phyloP scores from a whole-genome alignment of 2,888 invertebrate genomes.

The Drosophila paramelanica region DNA sequence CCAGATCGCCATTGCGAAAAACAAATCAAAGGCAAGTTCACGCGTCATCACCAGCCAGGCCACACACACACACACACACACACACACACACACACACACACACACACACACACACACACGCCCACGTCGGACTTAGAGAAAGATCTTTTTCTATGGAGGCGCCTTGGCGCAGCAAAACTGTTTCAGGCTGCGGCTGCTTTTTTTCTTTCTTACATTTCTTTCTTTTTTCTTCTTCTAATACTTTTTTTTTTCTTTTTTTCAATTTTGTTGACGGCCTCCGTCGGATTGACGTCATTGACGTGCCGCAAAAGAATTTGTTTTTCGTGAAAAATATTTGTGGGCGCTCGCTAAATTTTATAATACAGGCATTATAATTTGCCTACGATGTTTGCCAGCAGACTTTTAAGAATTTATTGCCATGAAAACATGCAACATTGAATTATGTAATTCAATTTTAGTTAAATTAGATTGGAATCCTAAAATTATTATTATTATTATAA shows the following conservation, averaged over 20 bases:
- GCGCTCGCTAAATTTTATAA: constrained; percentile 55
- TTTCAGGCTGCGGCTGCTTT: constrained; percentile 20
- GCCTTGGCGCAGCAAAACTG: constrained; percentile 27
- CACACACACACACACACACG: constrained; percentile 22
- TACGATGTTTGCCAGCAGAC: constrained; percentile 25
- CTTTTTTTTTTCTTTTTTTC: constrained; percentile 23
- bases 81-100: constrained; percentile 32
- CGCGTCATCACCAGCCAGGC: constrained; percentile 70
- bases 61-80: constrained; percentile 18
- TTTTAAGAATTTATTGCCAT: not conserved
- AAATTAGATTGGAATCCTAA: too few relatives aligned
- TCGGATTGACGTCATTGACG: constrained; percentile 78
- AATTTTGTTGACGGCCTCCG: constrained; percentile 58
- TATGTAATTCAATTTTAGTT: too few relatives aligned
- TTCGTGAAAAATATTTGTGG: constrained; percentile 73
- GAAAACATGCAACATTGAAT: not conserved
- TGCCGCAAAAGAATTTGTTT: constrained; percentile 76
- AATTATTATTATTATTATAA: too few relatives aligned
- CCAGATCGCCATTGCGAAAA: constrained; percentile 50
- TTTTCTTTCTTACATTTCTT: constrained; percentile 7
- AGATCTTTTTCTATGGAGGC: constrained; percentile 1
- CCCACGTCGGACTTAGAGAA: constrained; percentile 32
- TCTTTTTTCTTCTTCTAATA: not conserved
- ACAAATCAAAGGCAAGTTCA: constrained; percentile 78
- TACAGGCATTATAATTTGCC: constrained; percentile 39